Evolutionary conservation across 2,797 vertebrate genomes (phyloP).

Genomic region (Limnodromus scolopaceus): DNA sequence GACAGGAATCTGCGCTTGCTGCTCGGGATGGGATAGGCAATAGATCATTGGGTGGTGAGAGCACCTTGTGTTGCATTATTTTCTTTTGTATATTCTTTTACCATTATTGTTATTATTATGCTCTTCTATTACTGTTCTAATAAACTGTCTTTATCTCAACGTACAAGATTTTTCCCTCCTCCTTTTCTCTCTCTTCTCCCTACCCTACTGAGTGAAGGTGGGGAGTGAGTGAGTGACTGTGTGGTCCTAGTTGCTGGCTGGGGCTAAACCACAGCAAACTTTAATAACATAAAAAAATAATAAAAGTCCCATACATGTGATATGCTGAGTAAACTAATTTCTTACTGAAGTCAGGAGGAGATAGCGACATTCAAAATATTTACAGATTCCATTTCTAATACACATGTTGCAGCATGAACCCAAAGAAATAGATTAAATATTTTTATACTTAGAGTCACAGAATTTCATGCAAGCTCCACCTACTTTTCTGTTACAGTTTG

Average conservation of each 20-base stretch:
- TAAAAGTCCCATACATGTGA: neutral
- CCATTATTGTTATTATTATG: neutral
- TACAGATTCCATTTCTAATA: neutral
- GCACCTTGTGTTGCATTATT: neutral
- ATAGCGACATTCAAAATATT: neutral
- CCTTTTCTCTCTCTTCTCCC: neutral
- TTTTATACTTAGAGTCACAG: neutral
- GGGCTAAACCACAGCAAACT: neutral
- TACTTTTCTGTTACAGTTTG: neutral
- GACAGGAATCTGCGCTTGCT: neutral
- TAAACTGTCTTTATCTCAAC: neutral
- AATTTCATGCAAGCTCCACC: neutral
- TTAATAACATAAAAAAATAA: neutral
- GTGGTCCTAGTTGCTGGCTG: neutral
- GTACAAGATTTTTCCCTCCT: neutral
- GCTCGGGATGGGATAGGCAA: neutral
- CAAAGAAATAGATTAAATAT: neutral
- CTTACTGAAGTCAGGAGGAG: neutral
- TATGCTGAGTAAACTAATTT: neutral
- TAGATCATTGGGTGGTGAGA: neutral
- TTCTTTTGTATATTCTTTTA: neutral
- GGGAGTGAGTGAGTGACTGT: neutral
- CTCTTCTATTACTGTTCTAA: neutral
- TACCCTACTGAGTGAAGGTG: neutral
- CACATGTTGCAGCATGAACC: neutral